Base-by-base conservation (phyloP, 2,797 vertebrate genomes). In the Pipistrellus pygmaeus region DNA sequence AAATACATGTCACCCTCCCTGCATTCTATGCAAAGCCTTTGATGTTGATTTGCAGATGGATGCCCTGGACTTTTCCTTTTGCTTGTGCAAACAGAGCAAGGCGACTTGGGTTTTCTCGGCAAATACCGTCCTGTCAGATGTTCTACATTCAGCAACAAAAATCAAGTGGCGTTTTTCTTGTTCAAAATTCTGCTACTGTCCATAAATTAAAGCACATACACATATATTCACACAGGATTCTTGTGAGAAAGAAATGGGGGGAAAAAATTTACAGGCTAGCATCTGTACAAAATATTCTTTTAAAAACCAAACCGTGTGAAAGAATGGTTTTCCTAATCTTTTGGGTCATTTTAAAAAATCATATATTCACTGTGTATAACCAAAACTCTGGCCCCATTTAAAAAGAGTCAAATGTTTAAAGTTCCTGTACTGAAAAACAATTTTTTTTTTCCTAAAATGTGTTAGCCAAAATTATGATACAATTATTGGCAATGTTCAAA, bases 1-100 rank as follows among this genome's bases (percentile, higher is more conserved):
- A 99, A 99, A 99, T 98, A 99, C 97, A 98, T 98, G 95, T 98
- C 97, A 97, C 97, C 97, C 98, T 55, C 92, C 77, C 97, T 96
- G 97, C 90, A 91, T 97, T 94, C 90, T 94, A 91, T 96, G 97
- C 64, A 97, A 97, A 95, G 69, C 84, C 99, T 99, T 99, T 99
- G 99, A 99, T 99, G 98, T 99, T 97, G 96, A 60, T 98, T 97
- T 98, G 98, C 98, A 98, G 98, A 98, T 78, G 97, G 98, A 98
- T 98, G 97, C 96, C 96, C 98, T 97, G 98, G 97, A 97, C 97
- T 98, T 98, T 98, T 98, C 97, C 96, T 98, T 97, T 62, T 94
- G 95, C 98, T 98, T 98, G 95, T 98, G 96, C 97, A 98, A 99
- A 99, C 98, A 99, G 97, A 98, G 96, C 97, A 90, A 98, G 97